A percentile compares a stretch with the other conserved stretches of the same genome.
These are phyloP conservation scores for Lamellibrachia luymesi DNA, from an alignment of 1,140 invertebrate species.

Conservation along the genomic window DNA sequence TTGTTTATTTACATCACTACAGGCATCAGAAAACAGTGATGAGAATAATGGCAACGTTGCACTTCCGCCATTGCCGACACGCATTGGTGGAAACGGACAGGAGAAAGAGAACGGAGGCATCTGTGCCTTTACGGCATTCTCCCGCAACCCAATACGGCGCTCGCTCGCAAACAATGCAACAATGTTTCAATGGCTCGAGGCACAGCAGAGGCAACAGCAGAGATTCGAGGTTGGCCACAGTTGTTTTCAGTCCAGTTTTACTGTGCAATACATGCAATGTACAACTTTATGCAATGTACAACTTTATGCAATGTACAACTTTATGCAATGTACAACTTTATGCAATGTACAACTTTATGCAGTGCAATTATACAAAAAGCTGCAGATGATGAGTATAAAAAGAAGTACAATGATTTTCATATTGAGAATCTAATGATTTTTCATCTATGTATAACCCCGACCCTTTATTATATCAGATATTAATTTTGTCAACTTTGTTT, in stretches of 20 bases:
- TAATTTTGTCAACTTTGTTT: no score
- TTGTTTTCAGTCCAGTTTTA: not conserved
- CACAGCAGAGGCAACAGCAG: constrained; percentile 67
- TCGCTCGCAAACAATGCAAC: constrained; percentile 70
- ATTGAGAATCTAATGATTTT: no score
- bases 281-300: no score
- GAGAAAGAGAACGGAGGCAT: constrained; percentile 35
- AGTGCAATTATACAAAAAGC: no score
- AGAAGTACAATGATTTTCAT: no score
- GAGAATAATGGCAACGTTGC: constrained; percentile 24
- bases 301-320: no score
- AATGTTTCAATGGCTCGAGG: constrained; percentile 76
- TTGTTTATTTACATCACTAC: not conserved
- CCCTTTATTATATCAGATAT: no score
- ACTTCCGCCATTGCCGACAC: not conserved
- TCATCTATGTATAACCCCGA: no score
- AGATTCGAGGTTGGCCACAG: constrained; percentile 20
- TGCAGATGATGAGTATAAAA: no score
- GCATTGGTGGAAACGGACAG: constrained; percentile 28
- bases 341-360: no score
- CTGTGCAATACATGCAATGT: not conserved
- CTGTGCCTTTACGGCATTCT: constrained; percentile 50
- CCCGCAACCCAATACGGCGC: constrained; percentile 70
- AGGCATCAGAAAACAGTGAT: constrained; percentile 7
- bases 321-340: no score